Conservation (phyloP, 2,888 invertebrate genomes). For the Sycophila texana region DNA sequence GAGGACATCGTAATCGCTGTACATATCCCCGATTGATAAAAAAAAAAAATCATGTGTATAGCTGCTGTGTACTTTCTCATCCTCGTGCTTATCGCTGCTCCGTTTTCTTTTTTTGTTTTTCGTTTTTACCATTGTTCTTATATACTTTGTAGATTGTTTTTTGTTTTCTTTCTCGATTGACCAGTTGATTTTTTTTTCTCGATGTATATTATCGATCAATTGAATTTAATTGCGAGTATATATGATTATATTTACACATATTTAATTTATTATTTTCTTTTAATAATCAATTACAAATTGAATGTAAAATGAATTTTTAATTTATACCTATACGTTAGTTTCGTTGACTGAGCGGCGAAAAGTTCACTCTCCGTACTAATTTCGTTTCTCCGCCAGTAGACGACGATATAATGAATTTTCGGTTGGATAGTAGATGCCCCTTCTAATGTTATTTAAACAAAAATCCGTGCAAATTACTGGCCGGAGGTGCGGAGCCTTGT, state of each 20-base stretch:
- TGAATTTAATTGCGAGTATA: conserved; percentile 1
- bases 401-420: conserved; percentile 20
- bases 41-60: conserved; percentile 51
- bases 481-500: conserved; percentile 35
- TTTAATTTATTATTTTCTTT: conserved; percentile 4
- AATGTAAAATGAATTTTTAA: conserved; percentile 1
- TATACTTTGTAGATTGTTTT: conserved; percentile 15
- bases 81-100: conserved; percentile 34
- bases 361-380: conserved; percentile 1
- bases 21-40: conserved; percentile 60
- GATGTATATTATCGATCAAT: neutral
- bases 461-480: conserved; percentile 51
- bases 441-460: conserved; percentile 30
- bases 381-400: conserved; percentile 24
- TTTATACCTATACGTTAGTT: neutral
- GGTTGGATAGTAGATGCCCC: conserved; percentile 33
- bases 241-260: neutral
- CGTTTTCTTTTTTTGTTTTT: conserved; percentile 3
- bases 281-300: neutral
- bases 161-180: conserved; percentile 7
- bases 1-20: conserved; percentile 58
- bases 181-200: neutral
- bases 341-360: neutral
- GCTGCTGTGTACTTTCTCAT: conserved; percentile 53
- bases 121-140: conserved; percentile 14